Base-by-base conservation (phyloP, 2,888 invertebrate species). In the Acanthosepion pharaonis region DNA sequence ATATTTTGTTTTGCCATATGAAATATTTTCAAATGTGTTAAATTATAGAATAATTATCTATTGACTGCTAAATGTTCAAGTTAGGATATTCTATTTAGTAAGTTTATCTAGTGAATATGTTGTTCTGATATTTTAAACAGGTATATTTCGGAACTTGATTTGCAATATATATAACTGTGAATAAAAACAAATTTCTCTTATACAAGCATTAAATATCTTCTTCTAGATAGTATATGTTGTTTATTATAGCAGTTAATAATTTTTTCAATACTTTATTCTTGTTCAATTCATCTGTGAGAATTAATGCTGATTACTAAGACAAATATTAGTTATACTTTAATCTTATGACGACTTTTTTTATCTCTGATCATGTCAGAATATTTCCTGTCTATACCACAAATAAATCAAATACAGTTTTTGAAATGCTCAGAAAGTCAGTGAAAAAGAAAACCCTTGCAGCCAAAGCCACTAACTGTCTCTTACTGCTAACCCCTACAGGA, bases 401-500 rank as follows among this genome's bases (percentile, higher is more conserved):
- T 78, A n/a, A 78, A 78, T n/a, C n/a, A n/a, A 78, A n/a, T 78
- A n/a, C 11, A 78, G 78, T n/a, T n/a, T 1, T 78, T 33, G 78
- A 78, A 78, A 78, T 78, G n/a, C 15, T n/a, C 78, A 78, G 59
- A 59, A 59, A 59, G n/a, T 78, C 78, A 33, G 33, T 78, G 78
- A 78, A 78, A 78, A 78, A 78, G 23, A 9, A 78, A n/a, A n/a
- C 18, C n/a, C n/a, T n/a, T 78, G n/a, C 78, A 78, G 78, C 78
- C n/a, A n/a, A 78, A 78, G 3, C n/a, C 78, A 78, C 78, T 78
- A 78, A 78, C 78, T 78, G 78, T 78, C 78, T 78, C 78, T 78
- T 78, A 78, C 78, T 78, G 78, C 78, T 78, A 78, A 78, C 78
- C 78, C 78, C 78, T 78, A 78, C 78, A 78, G 78, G 78, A 78